These are phyloP conservation scores for Nycticryphes semicollaris DNA, from an alignment of 2,113 vertebrate genomes.

Conservation along the genomic window DNA sequence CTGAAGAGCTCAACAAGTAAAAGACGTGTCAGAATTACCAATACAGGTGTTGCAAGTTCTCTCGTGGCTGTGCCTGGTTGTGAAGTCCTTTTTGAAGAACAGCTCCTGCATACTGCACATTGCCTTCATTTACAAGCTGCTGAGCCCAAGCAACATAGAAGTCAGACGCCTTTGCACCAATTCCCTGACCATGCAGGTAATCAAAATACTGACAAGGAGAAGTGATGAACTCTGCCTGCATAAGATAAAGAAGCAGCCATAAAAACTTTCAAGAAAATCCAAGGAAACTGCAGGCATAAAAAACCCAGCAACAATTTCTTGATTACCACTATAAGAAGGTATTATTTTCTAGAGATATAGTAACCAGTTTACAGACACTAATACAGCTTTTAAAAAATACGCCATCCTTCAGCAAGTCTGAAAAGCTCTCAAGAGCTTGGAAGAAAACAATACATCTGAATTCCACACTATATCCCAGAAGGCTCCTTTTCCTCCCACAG, in stretches of 20 bases:
- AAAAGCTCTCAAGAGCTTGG: not conserved
- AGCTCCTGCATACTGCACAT: not conserved
- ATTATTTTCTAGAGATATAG: not conserved
- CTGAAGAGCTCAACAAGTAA: not conserved
- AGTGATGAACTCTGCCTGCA: slow-evolving; percentile 30
- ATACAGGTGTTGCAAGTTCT: not conserved
- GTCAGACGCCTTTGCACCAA: not conserved
- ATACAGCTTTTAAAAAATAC: rapidly evolving
- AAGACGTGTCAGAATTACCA: not conserved
- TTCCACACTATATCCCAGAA: rapidly evolving
- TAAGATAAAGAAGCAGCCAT: not conserved
- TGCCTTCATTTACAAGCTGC: not conserved
- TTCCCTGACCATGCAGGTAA: not conserved
- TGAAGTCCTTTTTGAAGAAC: slow-evolving; percentile 28
- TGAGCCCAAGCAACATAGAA: slow-evolving; percentile 50
- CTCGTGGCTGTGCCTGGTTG: slow-evolving; percentile 11
- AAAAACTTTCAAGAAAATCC: not conserved
- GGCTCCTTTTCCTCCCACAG: not conserved
- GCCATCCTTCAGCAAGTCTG: not conserved
- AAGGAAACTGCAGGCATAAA: not conserved
- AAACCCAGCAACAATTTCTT: rapidly evolving
- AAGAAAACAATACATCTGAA: not conserved
- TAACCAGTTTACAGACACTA: rapidly evolving
- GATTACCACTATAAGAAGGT: rapidly evolving
- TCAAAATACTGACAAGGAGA: slow-evolving; percentile 40